Conservation (phyloP, 1,140 invertebrate genomes). For the Phocides pigmalion region DNA sequence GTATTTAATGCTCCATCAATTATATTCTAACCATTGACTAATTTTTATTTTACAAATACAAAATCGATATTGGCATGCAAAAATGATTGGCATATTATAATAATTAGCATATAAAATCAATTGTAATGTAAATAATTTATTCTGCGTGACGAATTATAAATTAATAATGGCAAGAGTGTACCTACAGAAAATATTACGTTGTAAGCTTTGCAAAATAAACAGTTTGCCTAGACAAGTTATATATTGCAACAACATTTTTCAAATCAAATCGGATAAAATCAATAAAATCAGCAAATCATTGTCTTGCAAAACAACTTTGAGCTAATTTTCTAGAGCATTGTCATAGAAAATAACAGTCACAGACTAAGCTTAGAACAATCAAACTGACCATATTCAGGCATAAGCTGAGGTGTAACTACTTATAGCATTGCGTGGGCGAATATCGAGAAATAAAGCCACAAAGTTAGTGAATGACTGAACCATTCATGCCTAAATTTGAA, state of each 20-base stretch:
- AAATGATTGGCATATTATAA: too few species aligned
- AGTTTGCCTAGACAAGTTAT: neutral
- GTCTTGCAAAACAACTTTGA: neutral
- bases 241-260: too few species aligned
- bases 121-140: neutral
- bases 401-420: neutral
- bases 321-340: neutral
- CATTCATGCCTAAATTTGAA: neutral
- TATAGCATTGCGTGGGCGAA: neutral
- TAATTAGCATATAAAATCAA: neutral
- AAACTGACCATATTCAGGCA: neutral
- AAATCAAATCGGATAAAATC: too few species aligned
- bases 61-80: neutral
- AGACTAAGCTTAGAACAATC: neutral
- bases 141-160: neutral
- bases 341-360: neutral
- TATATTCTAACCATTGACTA: too few species aligned
- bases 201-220: neutral
- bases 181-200: too few species aligned
- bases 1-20: too few species aligned
- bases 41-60: too few species aligned
- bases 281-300: too few species aligned
- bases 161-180: neutral
- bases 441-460: constrained; percentile 5
- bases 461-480: neutral